Base-by-base conservation (phyloP, 2,113 vertebrate species). In the Theristicus caerulescens region DNA sequence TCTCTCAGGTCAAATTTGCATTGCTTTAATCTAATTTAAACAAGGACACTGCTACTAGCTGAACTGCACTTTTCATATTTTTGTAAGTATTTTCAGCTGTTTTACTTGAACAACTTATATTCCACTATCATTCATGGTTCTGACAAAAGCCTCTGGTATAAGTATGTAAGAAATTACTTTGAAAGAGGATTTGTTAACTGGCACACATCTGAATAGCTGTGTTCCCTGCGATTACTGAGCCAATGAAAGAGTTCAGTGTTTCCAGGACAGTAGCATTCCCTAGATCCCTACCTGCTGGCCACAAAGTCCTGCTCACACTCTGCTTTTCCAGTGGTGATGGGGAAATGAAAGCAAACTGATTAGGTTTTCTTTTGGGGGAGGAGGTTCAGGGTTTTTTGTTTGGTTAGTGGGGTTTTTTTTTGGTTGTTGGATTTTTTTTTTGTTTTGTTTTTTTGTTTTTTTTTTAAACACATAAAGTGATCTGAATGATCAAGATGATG, bases 41-140 rank as follows among this genome's bases (percentile, higher is more conserved):
- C 49, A 77, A 82, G 65, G 79, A 55, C 82, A 55, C 24, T 66
- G 52, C 34, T 83, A 76, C 17, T 25, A 69, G 77, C 44, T 67
- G 44, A 95, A 83, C 22, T n/a, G 66, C 9, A 66, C 52, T 91
- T 59, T 22, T 36, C 32, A 24, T 36, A 65, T 59, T 92, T 87
- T 79, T 85, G 1, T 16, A 62, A 79, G 71, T 62, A 86, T 94
- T 89, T 97, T 94, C 86, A 96, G 52, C 21, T 88, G 52, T 67
- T 90, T 89, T 76, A 74, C 67, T 93, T 80, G n/a, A 94, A 94
- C 58, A 94, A 70, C 29, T 90, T 51, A 14, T 19, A 86, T 49
- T 86, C 64, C 62, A 76, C 62, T 72, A 40, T 31, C 59, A 80
- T 47, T 77, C 79, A 76, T 13, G 19, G 44, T 54, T 90, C 89